Percentiles rank a stretch among this genome's conserved stretches.
phyloP scores from a whole-genome alignment of 2,113 vertebrate genomes.

The Austrofundulus limnaeus region DNA sequence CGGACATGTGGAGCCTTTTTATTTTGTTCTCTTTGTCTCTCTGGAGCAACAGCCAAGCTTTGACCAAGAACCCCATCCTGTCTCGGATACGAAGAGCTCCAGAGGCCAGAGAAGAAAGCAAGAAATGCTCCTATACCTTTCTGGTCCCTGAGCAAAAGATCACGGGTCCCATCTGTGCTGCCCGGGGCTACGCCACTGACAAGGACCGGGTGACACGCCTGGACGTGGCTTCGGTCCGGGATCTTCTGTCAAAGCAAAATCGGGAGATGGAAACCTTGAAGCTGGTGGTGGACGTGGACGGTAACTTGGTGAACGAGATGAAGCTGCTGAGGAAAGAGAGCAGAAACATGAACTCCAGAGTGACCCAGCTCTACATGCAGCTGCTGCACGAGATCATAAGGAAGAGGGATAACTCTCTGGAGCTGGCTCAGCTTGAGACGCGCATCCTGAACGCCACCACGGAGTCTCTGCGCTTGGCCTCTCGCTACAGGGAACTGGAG shows the following conservation, averaged over 20 bases:
- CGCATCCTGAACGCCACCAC: conserved; percentile 92
- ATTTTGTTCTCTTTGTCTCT: conserved; percentile 61
- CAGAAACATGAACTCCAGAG: conserved; percentile 98
- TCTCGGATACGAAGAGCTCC: conserved; percentile 81
- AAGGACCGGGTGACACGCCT: conserved; percentile 90
- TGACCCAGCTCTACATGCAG: conserved; percentile 99
- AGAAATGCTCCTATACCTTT: conserved; percentile 95
- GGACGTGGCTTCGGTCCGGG: conserved; percentile 91
- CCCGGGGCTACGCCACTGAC: conserved; percentile 77
- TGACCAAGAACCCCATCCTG: conserved; percentile 58
- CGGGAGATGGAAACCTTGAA: conserved; percentile 92
- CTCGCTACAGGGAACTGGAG: conserved; percentile 91
- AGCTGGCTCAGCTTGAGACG: conserved; percentile 93
- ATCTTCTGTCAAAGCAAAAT: conserved; percentile 90
- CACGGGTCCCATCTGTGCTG: conserved; percentile 95
- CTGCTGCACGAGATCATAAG: conserved; percentile 97
- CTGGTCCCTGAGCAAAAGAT: conserved; percentile 97
- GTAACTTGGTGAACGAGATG: conserved; percentile 95
- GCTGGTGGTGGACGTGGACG: conserved; percentile 93
- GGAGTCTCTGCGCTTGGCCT: conserved; percentile 89
- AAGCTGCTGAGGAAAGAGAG: conserved; percentile 96
- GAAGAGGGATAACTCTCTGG: conserved; percentile 94
- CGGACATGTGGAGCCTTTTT: conserved; percentile 65
- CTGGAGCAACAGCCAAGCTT: conserved; percentile 54
- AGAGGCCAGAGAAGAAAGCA: conserved; percentile 76